Evolutionary conservation across 2,113 vertebrate species (phyloP).

Genomic region (Seriola aureovittata): DNA sequence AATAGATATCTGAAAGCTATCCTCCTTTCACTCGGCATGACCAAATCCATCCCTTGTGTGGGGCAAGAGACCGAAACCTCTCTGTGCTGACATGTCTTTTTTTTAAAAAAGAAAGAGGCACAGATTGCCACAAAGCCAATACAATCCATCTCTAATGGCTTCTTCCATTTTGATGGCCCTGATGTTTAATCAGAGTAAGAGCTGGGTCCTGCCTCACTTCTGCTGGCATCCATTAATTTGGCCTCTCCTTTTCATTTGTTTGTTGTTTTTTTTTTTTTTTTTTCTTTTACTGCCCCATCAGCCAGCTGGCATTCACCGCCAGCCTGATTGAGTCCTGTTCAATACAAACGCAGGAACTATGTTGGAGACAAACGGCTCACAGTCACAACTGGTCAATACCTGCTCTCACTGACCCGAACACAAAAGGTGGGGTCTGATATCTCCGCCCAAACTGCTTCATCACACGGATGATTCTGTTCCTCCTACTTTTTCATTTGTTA

Average conservation of each 20-base stretch:
- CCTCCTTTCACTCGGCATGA: conserved; percentile 47
- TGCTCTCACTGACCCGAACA: conserved; percentile 17
- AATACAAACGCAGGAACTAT: conserved; percentile 71
- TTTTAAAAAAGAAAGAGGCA: conserved; percentile 50
- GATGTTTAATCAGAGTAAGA: conserved; percentile 88
- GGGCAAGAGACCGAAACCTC: conserved; percentile 54
- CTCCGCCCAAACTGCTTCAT: conserved; percentile 12
- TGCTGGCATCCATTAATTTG: conserved; percentile 76
- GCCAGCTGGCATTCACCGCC: conserved; percentile 74
- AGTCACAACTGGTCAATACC: conserved; percentile 56
- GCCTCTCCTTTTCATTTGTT: conserved; percentile 79
- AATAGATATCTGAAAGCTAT: conserved; percentile 39
- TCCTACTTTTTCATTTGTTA: conserved; percentile 36
- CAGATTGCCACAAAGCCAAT: conserved; percentile 73
- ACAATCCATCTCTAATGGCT: conserved; percentile 83
- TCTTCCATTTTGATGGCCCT: conserved; percentile 74
- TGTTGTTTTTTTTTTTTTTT: conserved; percentile 75
- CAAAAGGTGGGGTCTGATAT: background rate
- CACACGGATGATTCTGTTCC: conserved; percentile 12
- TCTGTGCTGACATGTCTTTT: conserved; percentile 39
- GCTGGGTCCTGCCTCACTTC: conserved; percentile 69
- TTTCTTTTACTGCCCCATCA: conserved; percentile 68
- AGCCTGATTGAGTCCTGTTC: conserved; percentile 79
- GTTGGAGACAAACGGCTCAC: conserved; percentile 73
- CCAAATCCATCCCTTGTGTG: conserved; percentile 50